A percentile compares a stretch with the other conserved stretches of the same genome.
Conservation (phyloP, 2,888 invertebrate genomes). For the Leucophora obtusa region DNA sequence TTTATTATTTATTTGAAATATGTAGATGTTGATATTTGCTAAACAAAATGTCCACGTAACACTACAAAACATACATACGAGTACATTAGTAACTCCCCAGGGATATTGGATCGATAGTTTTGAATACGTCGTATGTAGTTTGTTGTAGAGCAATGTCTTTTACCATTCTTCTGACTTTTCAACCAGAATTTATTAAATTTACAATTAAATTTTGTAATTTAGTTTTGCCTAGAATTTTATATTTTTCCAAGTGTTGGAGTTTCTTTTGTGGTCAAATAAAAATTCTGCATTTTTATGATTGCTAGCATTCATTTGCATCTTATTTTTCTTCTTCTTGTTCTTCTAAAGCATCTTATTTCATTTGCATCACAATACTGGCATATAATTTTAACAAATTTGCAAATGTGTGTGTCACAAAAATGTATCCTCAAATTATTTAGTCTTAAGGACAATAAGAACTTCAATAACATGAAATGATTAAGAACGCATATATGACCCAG, state of each 20-base stretch:
- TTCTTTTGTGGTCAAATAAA: background rate
- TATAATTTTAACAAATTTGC: background rate
- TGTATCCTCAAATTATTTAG: conserved; percentile 22
- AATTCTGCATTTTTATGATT: background rate
- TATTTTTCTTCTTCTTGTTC: background rate
- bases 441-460: conserved; percentile 15
- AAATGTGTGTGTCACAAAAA: conserved; percentile 19
- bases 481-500: background rate
- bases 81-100: conserved; percentile 21
- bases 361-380: background rate
- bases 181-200: conserved; percentile 4
- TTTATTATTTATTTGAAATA: conserved; percentile 43
- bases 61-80: background rate
- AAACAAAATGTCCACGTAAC: conserved; percentile 27
- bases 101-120: conserved; percentile 30
- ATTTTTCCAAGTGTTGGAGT: background rate
- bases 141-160: background rate
- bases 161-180: conserved; percentile 2
- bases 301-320: conserved; percentile 4
- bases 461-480: background rate
- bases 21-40: conserved; percentile 30
- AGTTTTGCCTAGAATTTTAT: conserved; percentile 13
- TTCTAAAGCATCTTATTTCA: background rate
- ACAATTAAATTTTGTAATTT: background rate
- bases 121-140: background rate